These are phyloP conservation scores for Acholoe squamosa DNA, from an alignment of 2,888 invertebrate genomes.

Conservation along the genomic window DNA sequence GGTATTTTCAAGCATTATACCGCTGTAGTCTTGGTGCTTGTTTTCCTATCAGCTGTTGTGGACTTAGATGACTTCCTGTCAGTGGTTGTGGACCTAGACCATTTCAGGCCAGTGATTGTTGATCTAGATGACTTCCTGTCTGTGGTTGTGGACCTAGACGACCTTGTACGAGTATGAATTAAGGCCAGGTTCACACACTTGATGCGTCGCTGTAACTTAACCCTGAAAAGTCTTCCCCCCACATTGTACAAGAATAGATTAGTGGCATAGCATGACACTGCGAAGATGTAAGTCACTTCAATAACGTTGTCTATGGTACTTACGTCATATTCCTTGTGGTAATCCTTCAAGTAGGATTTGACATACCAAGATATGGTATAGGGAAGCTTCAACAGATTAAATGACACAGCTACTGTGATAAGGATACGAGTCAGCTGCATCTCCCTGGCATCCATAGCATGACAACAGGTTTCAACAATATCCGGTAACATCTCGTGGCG, in stretches of 20 bases:
- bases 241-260: constrained; percentile 46
- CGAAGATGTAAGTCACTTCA: neutral
- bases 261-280: constrained; percentile 19
- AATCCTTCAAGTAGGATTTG: neutral
- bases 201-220: neutral
- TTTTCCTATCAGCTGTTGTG: too few relatives aligned
- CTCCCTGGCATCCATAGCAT: neutral
- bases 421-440: neutral
- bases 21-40: too few relatives aligned
- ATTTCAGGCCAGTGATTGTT: too few relatives aligned
- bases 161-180: neutral
- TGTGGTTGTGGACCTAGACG: neutral
- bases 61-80: neutral
- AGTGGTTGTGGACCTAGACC: too few relatives aligned
- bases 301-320: neutral
- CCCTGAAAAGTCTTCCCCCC: constrained; percentile 14
- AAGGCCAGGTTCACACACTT: neutral
- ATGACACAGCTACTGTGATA: neutral
- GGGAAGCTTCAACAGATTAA: constrained; percentile 24
- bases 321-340: neutral
- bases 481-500: constrained; percentile 41
- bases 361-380: constrained; percentile 44
- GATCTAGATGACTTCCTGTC: too few relatives aligned
- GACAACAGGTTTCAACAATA: constrained; percentile 3
- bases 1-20: too few relatives aligned